Evolutionary conservation across 2,113 vertebrate species (phyloP), one percentile per base, ranked within the genome.

Genomic region (Nyctibius bracteatus): DNA sequence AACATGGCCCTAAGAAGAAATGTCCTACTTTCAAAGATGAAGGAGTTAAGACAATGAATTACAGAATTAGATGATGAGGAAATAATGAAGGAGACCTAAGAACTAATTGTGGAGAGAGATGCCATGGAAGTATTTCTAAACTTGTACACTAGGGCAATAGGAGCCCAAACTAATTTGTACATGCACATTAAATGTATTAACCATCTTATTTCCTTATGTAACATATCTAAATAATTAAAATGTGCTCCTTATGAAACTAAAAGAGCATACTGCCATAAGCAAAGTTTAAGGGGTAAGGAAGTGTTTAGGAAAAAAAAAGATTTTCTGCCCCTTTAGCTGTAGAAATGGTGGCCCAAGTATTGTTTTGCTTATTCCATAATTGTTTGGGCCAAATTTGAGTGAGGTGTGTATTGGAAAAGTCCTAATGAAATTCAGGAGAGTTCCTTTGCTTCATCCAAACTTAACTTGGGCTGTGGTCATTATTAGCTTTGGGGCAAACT

Each of bases 151-250:
- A 33, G 67, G n/a, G 73, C 87, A 81, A 49, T 12, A 72, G 70
- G 44, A 95, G 54, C n/a, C 47, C 43, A 73, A 94, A 62, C 12
- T 93, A 72, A 78, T 86, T 83, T 88, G 66, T 52, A 67, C 27
- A 51, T n/a, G 47, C 35, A 71, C 9, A 28, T 61, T 75, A 75
- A 84, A 62, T 33, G 31, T 73, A 58, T 92, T 68, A 81, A 57
- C 52, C 12, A 23, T 28, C 55, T 77, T 90, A 30, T 52, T 27
- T 63, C 33, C 59, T 90, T 84, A 88, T 37, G 66, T 95, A 93
- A 94, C 35, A 2, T 18, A 37, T 8, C 41, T 93, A 79, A 95
- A 86, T 93, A 94, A 96, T 94, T 95, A 78, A 95, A 94, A 59
- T 24, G 24, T 81, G 66, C 37, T 86, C n/a, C 57, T 96, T 81